Percentiles rank a stretch among this genome's conserved stretches.
These are phyloP conservation scores for Olivierus martensii DNA, from an alignment of 1,140 invertebrate genomes.

Conservation along the genomic window DNA sequence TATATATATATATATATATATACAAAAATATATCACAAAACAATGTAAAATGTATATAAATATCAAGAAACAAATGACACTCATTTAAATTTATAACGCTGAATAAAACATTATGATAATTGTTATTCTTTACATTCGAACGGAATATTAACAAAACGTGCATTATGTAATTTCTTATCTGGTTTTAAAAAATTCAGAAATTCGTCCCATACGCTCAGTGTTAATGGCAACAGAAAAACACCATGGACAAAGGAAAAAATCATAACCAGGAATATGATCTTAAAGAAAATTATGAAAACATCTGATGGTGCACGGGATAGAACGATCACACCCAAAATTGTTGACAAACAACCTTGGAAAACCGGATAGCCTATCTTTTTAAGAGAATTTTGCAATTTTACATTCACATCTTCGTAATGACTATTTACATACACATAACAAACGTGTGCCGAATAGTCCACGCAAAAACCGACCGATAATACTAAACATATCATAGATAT, in stretches of 20 bases:
- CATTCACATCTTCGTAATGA: constrained; percentile 27
- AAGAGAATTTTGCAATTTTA: constrained; percentile 66
- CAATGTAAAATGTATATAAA: too few species aligned
- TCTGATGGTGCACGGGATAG: constrained; percentile 80
- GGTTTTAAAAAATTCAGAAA: too few species aligned
- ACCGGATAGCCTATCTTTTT: constrained; percentile 84
- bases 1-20: too few species aligned
- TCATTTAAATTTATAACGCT: too few species aligned
- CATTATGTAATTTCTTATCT: too few species aligned
- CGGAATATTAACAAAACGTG: too few species aligned
- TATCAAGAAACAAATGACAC: too few species aligned
- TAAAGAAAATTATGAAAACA: constrained; percentile 94
- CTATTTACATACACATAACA: constrained; percentile 92
- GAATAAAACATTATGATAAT: too few species aligned
- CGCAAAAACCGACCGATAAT: constrained; percentile 95
- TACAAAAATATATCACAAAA: too few species aligned
- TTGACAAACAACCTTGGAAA: constrained; percentile 81
- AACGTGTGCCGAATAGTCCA: constrained; percentile 93
- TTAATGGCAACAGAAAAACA: constrained; percentile 72
- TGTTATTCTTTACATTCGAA: too few species aligned
- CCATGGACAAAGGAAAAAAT: constrained; percentile 87
- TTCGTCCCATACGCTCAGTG: too few species aligned
- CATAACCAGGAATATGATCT: constrained; percentile 91
- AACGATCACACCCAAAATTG: constrained; percentile 75
- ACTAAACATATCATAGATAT: constrained; percentile 98